Percentiles rank a stretch among this genome's conserved stretches.
Conservation (phyloP, 2,888 invertebrate genomes). For the Glomeris marginata region DNA sequence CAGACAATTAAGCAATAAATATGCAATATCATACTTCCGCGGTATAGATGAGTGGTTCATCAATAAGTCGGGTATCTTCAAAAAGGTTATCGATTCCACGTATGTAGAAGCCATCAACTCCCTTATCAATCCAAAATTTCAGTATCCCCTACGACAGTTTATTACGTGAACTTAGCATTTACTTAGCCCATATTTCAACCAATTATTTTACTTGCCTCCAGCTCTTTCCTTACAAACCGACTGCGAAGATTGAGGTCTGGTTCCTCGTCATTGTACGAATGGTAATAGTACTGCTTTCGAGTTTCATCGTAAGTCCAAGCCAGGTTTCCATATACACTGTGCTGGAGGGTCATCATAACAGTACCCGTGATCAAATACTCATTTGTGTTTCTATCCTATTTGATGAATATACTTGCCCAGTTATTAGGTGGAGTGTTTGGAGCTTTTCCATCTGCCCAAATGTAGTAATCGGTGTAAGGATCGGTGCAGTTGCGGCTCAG, state of each 20-base stretch:
- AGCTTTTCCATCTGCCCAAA: conserved; percentile 49
- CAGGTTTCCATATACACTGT: conserved; percentile 10
- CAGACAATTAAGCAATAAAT: neutral
- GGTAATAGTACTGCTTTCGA: conserved; percentile 11
- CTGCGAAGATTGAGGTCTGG: conserved; percentile 13
- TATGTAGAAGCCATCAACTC: conserved; percentile 32
- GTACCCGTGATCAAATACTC: no score
- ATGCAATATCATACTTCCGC: conserved; percentile 3
- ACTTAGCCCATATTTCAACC: neutral
- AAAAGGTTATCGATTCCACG: conserved; percentile 29
- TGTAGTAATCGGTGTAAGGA: conserved; percentile 54
- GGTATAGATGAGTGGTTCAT: conserved; percentile 9
- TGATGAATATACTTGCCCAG: conserved; percentile 15
- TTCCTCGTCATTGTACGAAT: conserved; percentile 8
- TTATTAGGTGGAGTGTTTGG: conserved; percentile 10
- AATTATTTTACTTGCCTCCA: conserved; percentile 6
- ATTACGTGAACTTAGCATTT: no score
- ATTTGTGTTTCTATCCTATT: no score
- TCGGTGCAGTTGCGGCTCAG: conserved; percentile 43
- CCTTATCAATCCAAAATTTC: conserved; percentile 31
- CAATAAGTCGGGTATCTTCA: conserved; percentile 22
- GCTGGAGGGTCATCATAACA: conserved; percentile 5
- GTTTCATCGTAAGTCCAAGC: conserved; percentile 8
- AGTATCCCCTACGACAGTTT: no score
- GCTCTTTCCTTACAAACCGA: conserved; percentile 6